phyloP scores from a whole-genome alignment of 2,888 invertebrate genomes.

The Leucania comma region DNA sequence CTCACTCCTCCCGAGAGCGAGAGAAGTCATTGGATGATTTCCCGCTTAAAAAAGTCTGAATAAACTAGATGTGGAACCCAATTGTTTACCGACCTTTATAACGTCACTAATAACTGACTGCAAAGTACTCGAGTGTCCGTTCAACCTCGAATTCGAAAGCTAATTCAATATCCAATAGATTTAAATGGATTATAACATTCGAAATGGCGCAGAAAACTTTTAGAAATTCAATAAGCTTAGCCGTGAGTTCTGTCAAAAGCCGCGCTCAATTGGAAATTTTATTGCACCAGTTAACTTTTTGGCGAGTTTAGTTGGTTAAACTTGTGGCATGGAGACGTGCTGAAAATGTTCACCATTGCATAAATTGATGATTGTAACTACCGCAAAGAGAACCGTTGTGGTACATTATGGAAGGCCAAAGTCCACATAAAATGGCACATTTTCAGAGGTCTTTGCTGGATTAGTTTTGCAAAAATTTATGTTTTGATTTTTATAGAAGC shows the following conservation, averaged over 20 bases:
- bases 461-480: too few relatives aligned
- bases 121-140: neutral
- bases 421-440: too few relatives aligned
- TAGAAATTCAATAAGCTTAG: constrained; percentile 8
- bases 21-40: too few relatives aligned
- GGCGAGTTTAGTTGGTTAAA: neutral
- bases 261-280: neutral
- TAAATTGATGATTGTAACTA: neutral
- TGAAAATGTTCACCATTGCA: neutral
- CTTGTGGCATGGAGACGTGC: neutral
- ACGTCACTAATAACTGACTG: neutral
- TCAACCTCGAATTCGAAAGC: neutral
- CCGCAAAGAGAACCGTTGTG: too few relatives aligned
- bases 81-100: too few relatives aligned
- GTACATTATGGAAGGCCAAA: too few relatives aligned
- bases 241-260: neutral
- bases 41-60: too few relatives aligned
- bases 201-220: constrained; percentile 2
- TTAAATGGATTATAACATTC: constrained; percentile 2
- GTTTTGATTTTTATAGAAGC: too few relatives aligned
- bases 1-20: too few relatives aligned
- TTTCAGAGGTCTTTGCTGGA: too few relatives aligned
- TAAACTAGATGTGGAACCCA: too few relatives aligned
- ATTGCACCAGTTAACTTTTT: constrained; percentile 7
- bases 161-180: constrained; percentile 13